Base-by-base conservation (phyloP, 2,888 invertebrate species). In the Chloroclysta siterata region DNA sequence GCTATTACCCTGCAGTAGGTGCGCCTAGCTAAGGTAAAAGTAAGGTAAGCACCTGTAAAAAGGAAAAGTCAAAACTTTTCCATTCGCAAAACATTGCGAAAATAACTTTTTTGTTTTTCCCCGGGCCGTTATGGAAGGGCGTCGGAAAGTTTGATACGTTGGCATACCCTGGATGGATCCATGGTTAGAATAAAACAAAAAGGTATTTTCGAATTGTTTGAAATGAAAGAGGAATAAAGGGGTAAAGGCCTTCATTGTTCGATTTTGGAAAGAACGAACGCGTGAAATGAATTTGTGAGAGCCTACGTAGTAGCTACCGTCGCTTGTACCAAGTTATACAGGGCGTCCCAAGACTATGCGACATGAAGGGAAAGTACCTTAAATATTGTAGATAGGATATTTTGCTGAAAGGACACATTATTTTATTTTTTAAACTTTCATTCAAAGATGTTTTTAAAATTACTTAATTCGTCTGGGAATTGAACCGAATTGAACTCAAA, bases 31-130 rank as follows among this genome's bases (percentile, higher is more conserved):
- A 29, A 29, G 29, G 29, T 29, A 6, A 29, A 6, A 29, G 29
- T 29, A 29, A 54, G 7, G 44, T 28, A 48, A 41, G 29, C 15
- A 44, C 42, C 42, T 39, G 48, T 41, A 46, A 57, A 22, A 52
- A 39, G 42, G n/a, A 44, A 52, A 51, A 55, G 17, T 13, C 13
- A 36, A 33, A 50, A 60, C 59, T 59, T 64, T 64, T 58, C 63
- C 59, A 59, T 63, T 63, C 47, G 55, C 47, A 60, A 60, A 63
- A 63, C 54, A 63, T 63, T 63, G 55, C 54, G 51, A 55, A 53
- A 54, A 52, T 36, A 59, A 51, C 55, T 64, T 22, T n/a, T 22
- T 64, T 64, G 58, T 11, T 28, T 51, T 13, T 36, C 46, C 47
- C 53, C 54, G 53, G 52, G n/a, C 13, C 14, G 29, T 48, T 58